These are phyloP conservation scores for Planococcus citri DNA, from an alignment of 1,140 invertebrate genomes.

Conservation along the genomic window DNA sequence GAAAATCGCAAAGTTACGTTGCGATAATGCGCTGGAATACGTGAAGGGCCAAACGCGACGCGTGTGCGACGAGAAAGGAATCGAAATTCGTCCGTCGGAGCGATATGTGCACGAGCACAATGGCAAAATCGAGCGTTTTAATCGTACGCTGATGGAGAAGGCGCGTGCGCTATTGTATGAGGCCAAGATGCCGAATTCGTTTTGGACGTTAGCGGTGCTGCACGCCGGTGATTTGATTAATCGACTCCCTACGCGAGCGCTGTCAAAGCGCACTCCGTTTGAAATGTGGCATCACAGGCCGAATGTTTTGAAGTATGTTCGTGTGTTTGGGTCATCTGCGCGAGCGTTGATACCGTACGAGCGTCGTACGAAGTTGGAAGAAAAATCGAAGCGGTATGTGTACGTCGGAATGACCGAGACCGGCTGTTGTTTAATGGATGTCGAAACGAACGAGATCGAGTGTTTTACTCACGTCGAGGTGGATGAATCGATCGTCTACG, in stretches of 20 bases:
- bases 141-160: conserved; percentile 33
- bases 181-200: conserved; percentile 1
- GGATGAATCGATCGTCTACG: not conserved
- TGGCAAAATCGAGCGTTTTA: conserved; percentile 34
- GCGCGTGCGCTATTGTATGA: conserved; percentile 30
- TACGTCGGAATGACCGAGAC: conserved; percentile 25
- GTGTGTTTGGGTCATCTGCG: not conserved
- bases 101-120: conserved; percentile 36
- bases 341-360: not conserved
- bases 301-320: conserved; percentile 15
- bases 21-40: not conserved
- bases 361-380: not conserved
- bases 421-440: conserved; percentile 25
- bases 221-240: conserved; percentile 22
- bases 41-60: not conserved
- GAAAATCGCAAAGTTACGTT: too few relatives aligned
- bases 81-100: conserved; percentile 32
- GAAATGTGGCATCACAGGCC: not conserved
- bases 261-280: not conserved
- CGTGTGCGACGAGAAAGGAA: conserved; percentile 26
- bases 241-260: conserved; percentile 4
- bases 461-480: not conserved
- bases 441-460: not conserved
- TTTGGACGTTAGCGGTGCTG: conserved; percentile 22
- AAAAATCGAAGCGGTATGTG: conserved; percentile 13